phyloP scores from a whole-genome alignment of 2,113 vertebrate genomes.

The Erythrocebus patas region DNA sequence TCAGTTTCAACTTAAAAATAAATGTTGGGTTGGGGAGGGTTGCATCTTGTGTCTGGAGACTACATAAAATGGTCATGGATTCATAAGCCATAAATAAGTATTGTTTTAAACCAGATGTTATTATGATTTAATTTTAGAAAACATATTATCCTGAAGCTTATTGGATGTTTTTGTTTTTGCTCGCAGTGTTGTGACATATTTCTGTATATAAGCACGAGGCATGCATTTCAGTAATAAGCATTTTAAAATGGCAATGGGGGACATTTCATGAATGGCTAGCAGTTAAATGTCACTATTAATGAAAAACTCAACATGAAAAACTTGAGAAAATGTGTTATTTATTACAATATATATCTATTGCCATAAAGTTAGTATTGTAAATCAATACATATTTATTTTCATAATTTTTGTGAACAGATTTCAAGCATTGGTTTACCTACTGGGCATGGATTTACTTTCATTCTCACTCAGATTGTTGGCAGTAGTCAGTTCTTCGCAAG shows the following conservation, averaged over 20 bases:
- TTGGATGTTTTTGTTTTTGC: not conserved
- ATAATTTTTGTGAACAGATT: not conserved
- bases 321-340: not conserved
- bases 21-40: rapidly evolving
- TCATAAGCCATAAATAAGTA: not conserved
- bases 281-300: not conserved
- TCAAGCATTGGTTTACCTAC: not conserved
- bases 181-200: not conserved
- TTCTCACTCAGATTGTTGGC: not conserved
- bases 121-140: not conserved
- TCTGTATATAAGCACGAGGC: not conserved
- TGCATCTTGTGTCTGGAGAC: not conserved
- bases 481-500: not conserved
- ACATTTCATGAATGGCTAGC: not conserved
- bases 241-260: not conserved
- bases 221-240: not conserved
- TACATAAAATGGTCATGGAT: not conserved
- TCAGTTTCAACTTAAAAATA: not conserved
- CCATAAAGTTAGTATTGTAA: not conserved
- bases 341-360: not conserved
- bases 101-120: too few species aligned
- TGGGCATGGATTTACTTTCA: not conserved
- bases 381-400: not conserved
- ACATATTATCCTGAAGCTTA: not conserved
- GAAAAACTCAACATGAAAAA: not conserved